These are phyloP conservation scores for Dicycla oo DNA, from an alignment of 2,888 invertebrate species.

Conservation along the genomic window DNA sequence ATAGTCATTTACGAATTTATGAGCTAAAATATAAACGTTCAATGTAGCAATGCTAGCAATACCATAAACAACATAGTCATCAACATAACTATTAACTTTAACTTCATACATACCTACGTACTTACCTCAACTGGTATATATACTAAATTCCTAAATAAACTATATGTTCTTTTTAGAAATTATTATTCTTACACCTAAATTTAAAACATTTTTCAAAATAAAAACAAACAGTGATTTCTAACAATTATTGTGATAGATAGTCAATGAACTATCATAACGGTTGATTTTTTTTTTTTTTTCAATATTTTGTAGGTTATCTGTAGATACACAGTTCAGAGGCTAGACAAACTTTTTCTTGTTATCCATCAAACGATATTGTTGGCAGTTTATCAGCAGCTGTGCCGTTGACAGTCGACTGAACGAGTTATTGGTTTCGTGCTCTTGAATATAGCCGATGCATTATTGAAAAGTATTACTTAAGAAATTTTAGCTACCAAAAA, in stretches of 20 bases:
- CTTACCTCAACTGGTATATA: background rate
- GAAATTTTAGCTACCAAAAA: conserved; percentile 4
- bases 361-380: conserved; percentile 28
- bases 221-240: background rate
- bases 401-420: conserved; percentile 17
- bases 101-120: background rate
- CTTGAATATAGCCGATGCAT: conserved; percentile 27
- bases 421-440: conserved; percentile 44
- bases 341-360: conserved; percentile 5
- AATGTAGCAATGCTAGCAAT: background rate
- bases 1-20: background rate
- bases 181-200: background rate
- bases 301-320: background rate
- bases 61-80: background rate
- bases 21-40: background rate
- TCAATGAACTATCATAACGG: background rate
- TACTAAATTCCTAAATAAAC: background rate
- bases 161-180: background rate
- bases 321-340: background rate
- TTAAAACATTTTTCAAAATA: background rate
- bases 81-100: background rate
- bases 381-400: conserved; percentile 37
- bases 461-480: conserved; percentile 28
- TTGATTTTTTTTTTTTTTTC: background rate
- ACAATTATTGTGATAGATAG: background rate